Percentiles rank a stretch among this genome's conserved stretches.
phyloP scores from a whole-genome alignment of 2,888 invertebrate species.

The Aphrophora alni region DNA sequence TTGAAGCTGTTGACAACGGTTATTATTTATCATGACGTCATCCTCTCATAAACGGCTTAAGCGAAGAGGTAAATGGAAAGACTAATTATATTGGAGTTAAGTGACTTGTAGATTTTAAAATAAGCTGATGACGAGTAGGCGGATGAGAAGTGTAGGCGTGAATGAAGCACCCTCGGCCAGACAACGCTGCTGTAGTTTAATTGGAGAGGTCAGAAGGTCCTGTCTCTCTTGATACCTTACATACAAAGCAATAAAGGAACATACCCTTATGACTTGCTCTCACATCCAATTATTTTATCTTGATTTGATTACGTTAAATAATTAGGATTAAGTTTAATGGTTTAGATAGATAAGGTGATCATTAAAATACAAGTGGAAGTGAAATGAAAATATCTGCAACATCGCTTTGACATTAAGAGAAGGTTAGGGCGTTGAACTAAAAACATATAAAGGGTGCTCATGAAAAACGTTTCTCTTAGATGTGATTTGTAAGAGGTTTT shows the following conservation, averaged over 20 bases:
- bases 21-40: neutral
- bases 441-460: too few species aligned
- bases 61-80: neutral
- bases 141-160: neutral
- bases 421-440: too few species aligned
- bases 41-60: too few species aligned
- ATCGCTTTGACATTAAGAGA: too few species aligned
- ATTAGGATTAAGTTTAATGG: too few species aligned
- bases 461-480: too few species aligned
- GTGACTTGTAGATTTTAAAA: neutral
- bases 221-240: neutral
- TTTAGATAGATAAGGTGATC: too few species aligned
- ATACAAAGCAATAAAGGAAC: too few species aligned
- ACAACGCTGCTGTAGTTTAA: neutral
- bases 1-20: neutral
- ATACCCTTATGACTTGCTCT: neutral
- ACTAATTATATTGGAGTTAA: neutral
- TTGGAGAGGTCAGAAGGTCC: neutral
- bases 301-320: neutral
- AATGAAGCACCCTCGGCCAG: neutral
- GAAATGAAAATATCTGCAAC: too few species aligned
- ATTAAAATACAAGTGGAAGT: too few species aligned
- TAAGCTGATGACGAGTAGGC: neutral
- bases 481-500: too few species aligned
- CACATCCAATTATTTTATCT: neutral